Percentiles rank a stretch among this genome's conserved stretches.
These are phyloP conservation scores for Priocnemis perturbator DNA, from an alignment of 2,888 invertebrate species.

Conservation along the genomic window DNA sequence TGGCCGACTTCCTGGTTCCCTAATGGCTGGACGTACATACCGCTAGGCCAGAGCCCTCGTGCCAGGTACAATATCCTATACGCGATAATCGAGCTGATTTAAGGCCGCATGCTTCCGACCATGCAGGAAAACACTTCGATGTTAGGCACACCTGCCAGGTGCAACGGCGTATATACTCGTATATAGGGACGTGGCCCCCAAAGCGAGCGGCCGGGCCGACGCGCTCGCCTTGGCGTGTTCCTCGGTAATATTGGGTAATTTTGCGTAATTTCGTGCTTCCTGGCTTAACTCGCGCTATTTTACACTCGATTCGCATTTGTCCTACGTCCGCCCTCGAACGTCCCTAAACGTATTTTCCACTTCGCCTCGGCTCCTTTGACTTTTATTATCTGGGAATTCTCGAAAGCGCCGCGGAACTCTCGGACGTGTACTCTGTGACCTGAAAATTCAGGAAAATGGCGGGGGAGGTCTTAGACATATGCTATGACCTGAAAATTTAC, in stretches of 20 bases:
- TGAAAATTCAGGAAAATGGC: no score
- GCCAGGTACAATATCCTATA: constrained; percentile 62
- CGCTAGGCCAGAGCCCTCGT: constrained; percentile 36
- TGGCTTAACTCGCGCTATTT: constrained; percentile 52
- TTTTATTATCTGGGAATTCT: background rate
- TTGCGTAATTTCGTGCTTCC: constrained; percentile 64
- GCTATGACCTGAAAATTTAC: no score
- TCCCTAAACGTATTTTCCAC: no score
- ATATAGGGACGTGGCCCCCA: background rate
- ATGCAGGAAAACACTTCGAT: constrained; percentile 67
- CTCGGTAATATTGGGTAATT: constrained; percentile 67
- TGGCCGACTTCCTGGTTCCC: constrained; percentile 63
- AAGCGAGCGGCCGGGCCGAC: background rate
- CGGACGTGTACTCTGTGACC: no score
- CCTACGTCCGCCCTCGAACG: constrained; percentile 16
- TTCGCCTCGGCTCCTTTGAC: background rate
- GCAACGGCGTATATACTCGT: constrained; percentile 17
- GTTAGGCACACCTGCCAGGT: constrained; percentile 65
- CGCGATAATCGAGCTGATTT: constrained; percentile 71
- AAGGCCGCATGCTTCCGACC: constrained; percentile 65
- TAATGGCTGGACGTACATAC: constrained; percentile 57
- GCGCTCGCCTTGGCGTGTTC: constrained; percentile 63
- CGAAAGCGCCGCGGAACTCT: background rate
- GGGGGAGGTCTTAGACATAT: no score
- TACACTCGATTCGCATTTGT: constrained; percentile 37